phyloP scores from a whole-genome alignment of 2,888 invertebrate species.

The Brachyptera risi region DNA sequence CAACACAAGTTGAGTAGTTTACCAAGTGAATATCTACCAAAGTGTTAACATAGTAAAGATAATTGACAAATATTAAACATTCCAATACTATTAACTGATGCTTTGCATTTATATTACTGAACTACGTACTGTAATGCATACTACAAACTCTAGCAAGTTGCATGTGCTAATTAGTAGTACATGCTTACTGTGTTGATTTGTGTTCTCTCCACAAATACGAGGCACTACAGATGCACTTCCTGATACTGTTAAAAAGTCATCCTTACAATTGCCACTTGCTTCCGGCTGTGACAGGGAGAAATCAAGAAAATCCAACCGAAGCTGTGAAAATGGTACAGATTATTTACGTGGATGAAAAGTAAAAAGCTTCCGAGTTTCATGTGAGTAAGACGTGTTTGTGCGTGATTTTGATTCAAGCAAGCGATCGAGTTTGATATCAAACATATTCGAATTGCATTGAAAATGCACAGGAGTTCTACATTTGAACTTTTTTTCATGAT shows the following conservation, averaged over 20 bases:
- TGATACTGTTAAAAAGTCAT: constrained; percentile 65
- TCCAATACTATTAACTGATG: too few species aligned
- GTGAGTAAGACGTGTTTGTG: neutral
- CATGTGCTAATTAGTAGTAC: too few species aligned
- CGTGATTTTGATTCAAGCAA: neutral
- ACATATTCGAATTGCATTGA: neutral
- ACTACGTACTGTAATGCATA: too few species aligned
- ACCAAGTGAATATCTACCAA: neutral
- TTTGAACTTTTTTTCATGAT: too few species aligned
- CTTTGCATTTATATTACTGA: too few species aligned
- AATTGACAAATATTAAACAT: too few species aligned
- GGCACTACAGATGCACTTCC: constrained; percentile 67
- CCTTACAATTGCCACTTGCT: constrained; percentile 65
- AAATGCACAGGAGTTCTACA: too few species aligned
- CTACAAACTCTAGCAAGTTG: too few species aligned
- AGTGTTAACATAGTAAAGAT: too few species aligned
- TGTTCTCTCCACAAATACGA: constrained; percentile 73
- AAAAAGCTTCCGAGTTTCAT: too few species aligned
- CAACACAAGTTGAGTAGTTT: neutral
- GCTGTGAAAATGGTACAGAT: too few species aligned
- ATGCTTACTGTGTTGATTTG: constrained; percentile 61
- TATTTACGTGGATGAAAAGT: too few species aligned
- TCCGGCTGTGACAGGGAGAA: constrained; percentile 68
- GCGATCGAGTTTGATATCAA: neutral
- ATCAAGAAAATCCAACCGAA: constrained; percentile 73